These are phyloP conservation scores for Bryconaethiops microstoma DNA, from an alignment of 2,797 vertebrate genomes.

Conservation along the genomic window DNA sequence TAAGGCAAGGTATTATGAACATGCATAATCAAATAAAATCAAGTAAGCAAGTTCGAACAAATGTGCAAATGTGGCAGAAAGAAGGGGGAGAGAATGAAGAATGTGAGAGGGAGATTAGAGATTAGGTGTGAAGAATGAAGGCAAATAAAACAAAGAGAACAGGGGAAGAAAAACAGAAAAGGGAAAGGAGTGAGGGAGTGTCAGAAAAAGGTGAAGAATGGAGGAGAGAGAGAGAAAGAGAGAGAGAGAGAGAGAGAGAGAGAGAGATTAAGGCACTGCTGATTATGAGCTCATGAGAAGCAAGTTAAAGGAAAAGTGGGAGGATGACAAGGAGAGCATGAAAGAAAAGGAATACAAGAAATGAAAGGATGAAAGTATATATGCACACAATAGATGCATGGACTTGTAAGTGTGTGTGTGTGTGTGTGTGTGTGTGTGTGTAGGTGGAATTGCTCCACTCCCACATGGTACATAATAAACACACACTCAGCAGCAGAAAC, in stretches of 20 bases:
- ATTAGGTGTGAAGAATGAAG: background rate
- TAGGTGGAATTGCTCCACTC: background rate
- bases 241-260: background rate
- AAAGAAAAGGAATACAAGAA: too few relatives aligned
- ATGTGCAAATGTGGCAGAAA: too few relatives aligned
- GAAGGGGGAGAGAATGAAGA: background rate
- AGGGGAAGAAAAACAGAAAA: too few relatives aligned
- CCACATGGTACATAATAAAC: background rate
- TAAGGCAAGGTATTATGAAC: background rate
- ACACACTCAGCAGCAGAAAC: slow-evolving; percentile 16
- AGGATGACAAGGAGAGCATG: too few relatives aligned
- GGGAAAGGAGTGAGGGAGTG: background rate
- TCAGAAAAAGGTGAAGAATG: background rate
- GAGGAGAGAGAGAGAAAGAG: background rate
- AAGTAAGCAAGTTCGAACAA: background rate
- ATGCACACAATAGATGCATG: too few relatives aligned
- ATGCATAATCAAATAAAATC: background rate
- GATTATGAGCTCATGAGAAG: too few relatives aligned
- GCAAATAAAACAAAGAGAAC: too few relatives aligned
- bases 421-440: background rate
- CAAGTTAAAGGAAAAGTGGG: too few relatives aligned
- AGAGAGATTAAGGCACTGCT: too few relatives aligned
- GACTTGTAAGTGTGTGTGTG: too few relatives aligned
- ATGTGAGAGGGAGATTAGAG: background rate
- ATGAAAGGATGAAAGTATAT: too few relatives aligned